Evolutionary conservation across 92 coral and sea anemone species (phyloP).

Genomic region (Parazoanthus atlanticus): DNA sequence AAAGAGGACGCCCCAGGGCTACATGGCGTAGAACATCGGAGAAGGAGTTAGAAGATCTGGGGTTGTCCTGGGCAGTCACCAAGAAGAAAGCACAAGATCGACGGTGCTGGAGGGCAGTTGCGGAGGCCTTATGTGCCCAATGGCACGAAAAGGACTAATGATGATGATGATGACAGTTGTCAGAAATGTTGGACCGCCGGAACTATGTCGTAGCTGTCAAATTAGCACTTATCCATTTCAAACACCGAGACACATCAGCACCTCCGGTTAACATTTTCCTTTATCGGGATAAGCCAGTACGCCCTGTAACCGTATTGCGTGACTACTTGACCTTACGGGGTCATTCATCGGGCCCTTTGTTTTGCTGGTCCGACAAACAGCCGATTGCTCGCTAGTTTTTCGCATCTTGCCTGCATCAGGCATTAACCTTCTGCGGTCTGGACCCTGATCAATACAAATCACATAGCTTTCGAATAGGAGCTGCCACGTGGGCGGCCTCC

Average conservation of each 20-base stretch:
- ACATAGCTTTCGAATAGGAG: background rate
- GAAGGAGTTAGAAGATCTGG: too few species aligned
- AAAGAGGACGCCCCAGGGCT: too few species aligned
- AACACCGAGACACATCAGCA: background rate
- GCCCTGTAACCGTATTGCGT: background rate
- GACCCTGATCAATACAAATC: too few species aligned
- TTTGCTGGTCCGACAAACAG: background rate
- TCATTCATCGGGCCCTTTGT: background rate
- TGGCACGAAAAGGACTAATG: too few species aligned
- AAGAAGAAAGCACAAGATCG: too few species aligned
- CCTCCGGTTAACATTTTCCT: background rate
- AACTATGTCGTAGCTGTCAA: background rate
- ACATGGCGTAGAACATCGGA: too few species aligned
- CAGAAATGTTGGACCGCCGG: background rate
- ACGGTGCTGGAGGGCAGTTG: background rate
- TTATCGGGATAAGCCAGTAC: constrained; percentile 8
- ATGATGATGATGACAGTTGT: too few species aligned
- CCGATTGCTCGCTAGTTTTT: background rate
- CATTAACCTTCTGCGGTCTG: background rate
- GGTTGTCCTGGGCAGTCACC: too few species aligned
- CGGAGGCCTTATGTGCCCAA: too few species aligned
- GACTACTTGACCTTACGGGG: background rate
- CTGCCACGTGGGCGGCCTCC: background rate
- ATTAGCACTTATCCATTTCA: background rate
- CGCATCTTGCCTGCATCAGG: background rate